A percentile compares a stretch with the other conserved stretches of the same genome.
phyloP scores from a whole-genome alignment of 1,140 invertebrate genomes.

The Micrasema longulum region DNA sequence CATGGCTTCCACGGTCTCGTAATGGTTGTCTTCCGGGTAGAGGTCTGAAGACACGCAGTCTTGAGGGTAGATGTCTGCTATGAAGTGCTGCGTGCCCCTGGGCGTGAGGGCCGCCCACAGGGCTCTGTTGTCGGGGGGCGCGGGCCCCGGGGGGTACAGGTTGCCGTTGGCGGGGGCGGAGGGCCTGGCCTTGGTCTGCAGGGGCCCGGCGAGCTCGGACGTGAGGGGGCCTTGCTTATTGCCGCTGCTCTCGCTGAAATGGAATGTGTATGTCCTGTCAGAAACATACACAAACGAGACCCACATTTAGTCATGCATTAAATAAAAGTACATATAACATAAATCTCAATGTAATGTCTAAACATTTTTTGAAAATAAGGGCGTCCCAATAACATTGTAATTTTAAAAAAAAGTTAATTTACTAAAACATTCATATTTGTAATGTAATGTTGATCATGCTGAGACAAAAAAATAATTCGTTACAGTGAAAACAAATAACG shows the following conservation, averaged over 20 bases:
- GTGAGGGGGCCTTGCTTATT: slow-evolving; percentile 51
- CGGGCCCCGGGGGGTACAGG: slow-evolving; percentile 67
- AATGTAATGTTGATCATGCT: no score
- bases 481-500: no score
- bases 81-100: slow-evolving; percentile 78
- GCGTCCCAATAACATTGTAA: no score
- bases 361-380: no score
- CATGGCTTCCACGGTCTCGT: slow-evolving; percentile 78
- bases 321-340: no score
- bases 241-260: slow-evolving; percentile 52
- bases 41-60: slow-evolving; percentile 63
- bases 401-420: no score
- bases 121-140: slow-evolving; percentile 66
- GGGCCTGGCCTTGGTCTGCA: slow-evolving; percentile 57
- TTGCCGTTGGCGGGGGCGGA: slow-evolving; percentile 62
- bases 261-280: slow-evolving; percentile 54
- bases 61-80: slow-evolving; percentile 72
- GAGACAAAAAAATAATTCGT: no score
- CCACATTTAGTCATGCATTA: slow-evolving; percentile 54
- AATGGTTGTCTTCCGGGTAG: slow-evolving; percentile 76
- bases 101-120: slow-evolving; percentile 88
- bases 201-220: slow-evolving; percentile 58
- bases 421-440: no score
- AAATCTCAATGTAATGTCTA: no score
- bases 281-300: slow-evolving; percentile 52